Evolutionary conservation across 2,888 invertebrate species (phyloP).

Genomic region (Papilio gigon): DNA sequence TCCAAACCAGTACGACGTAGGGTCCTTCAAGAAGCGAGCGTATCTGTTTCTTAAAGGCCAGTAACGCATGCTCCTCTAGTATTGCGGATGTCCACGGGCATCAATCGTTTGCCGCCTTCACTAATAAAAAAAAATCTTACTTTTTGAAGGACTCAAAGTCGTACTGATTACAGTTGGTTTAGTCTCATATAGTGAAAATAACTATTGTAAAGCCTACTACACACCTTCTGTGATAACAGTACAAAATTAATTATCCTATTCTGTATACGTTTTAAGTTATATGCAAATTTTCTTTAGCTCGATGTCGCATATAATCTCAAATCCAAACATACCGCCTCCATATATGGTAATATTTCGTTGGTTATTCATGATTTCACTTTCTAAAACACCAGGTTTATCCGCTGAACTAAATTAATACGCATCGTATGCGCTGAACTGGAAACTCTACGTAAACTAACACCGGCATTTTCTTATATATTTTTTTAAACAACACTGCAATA

Average conservation of each 20-base stretch:
- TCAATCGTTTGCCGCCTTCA: no score
- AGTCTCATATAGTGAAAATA: no score
- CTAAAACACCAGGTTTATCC: slow-evolving; percentile 1
- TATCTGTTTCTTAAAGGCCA: no score
- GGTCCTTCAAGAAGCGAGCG: no score
- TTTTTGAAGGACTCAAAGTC: no score
- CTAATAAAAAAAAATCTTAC: no score
- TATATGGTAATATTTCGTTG: slow-evolving; percentile 6
- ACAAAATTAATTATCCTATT: not conserved
- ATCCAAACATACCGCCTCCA: slow-evolving; percentile 7
- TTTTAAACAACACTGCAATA: no score
- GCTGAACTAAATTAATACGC: not conserved
- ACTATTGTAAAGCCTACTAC: no score
- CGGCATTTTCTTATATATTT: not conserved
- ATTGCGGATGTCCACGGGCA: no score
- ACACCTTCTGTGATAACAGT: not conserved
- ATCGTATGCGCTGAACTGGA: not conserved
- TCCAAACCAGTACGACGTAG: no score
- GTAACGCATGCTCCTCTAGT: no score
- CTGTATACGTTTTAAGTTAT: not conserved
- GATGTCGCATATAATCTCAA: slow-evolving; percentile 4
- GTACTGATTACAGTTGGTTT: no score
- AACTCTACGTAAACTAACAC: not conserved
- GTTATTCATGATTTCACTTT: slow-evolving; percentile 22
- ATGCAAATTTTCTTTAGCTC: slow-evolving; percentile 3